These are phyloP conservation scores for Morinoia aosen DNA, from an alignment of 2,888 invertebrate genomes.

Conservation along the genomic window DNA sequence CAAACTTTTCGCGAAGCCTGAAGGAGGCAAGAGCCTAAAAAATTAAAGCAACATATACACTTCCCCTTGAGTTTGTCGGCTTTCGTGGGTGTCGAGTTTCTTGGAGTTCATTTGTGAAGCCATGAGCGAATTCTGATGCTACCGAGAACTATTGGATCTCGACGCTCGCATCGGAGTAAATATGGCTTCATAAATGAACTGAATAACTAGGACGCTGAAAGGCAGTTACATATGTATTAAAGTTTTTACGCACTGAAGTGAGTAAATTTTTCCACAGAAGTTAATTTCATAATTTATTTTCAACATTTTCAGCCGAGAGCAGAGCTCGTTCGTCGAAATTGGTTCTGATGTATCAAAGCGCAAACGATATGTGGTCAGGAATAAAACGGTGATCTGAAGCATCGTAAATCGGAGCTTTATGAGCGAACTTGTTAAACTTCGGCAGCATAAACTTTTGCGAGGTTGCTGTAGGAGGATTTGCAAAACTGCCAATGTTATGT, in stretches of 20 bases:
- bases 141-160: neutral
- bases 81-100: neutral
- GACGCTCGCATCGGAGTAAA: neutral
- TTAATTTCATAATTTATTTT: no score
- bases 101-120: neutral
- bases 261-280: no score
- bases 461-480: neutral
- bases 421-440: neutral
- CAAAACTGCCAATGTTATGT: neutral
- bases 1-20: neutral
- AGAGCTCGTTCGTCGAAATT: neutral
- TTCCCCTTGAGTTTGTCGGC: neutral
- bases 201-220: neutral
- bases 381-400: neutral
- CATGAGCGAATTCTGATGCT: neutral
- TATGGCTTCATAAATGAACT: neutral
- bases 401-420: neutral
- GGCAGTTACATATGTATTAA: neutral
- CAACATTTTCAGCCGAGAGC: neutral
- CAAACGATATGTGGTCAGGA: no score
- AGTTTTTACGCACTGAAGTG: no score
- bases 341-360: neutral
- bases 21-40: neutral
- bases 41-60: constrained; percentile 22
- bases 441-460: neutral